Evolutionary conservation across 2,797 vertebrate species (phyloP).

Genomic region (Momotus momota): DNA sequence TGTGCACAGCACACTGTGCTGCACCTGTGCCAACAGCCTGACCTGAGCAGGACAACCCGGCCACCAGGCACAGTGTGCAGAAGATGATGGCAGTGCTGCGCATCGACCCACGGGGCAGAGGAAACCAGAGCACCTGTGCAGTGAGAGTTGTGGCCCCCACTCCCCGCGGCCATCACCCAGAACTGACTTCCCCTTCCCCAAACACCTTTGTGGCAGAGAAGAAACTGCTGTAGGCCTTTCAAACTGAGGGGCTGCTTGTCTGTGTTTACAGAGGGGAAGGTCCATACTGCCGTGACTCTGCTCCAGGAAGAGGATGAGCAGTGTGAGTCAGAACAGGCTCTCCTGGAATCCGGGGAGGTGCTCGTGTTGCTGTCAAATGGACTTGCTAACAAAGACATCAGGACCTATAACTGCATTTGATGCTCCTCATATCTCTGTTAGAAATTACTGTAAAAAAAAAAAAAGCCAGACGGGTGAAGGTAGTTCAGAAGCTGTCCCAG

Average conservation of each 20-base stretch:
- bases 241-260: neutral
- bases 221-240: neutral
- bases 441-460: neutral
- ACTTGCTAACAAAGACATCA: neutral
- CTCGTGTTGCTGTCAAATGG: neutral
- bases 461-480: too few species aligned
- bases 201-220: neutral
- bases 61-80: neutral
- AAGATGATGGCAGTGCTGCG: neutral
- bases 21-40: neutral
- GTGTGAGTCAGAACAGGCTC: neutral
- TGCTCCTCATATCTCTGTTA: neutral
- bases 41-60: neutral
- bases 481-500: neutral
- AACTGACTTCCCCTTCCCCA: neutral
- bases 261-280: too few species aligned
- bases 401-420: neutral
- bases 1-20: neutral
- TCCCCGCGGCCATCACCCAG: neutral
- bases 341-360: neutral
- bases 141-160: fast-evolving
- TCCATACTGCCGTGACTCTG: neutral
- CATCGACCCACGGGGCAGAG: fast-evolving
- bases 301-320: neutral
- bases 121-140: neutral